phyloP scores from a whole-genome alignment of 2,888 invertebrate genomes.

The Meliscaeva auricollis region DNA sequence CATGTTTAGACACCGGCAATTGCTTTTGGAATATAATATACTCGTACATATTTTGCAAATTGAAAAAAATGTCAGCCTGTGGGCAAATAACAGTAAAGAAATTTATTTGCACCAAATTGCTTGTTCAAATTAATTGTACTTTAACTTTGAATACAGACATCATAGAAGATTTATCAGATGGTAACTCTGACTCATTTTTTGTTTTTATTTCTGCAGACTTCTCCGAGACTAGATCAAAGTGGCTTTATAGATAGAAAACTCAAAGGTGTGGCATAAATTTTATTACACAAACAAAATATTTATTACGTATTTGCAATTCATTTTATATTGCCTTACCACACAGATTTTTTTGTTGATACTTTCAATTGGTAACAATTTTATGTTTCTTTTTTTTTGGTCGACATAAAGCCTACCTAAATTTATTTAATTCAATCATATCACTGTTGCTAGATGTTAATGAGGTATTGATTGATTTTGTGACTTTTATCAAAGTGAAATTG shows the following conservation, averaged over 20 bases:
- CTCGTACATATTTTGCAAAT: background rate
- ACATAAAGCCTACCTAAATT: conserved; percentile 4
- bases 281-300: background rate
- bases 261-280: background rate
- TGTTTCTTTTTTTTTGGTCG: background rate
- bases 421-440: conserved; percentile 21
- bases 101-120: conserved; percentile 18
- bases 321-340: background rate
- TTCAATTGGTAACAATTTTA: background rate
- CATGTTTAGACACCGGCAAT: conserved; percentile 20
- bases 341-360: background rate
- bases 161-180: background rate
- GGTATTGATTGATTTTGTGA: conserved; percentile 11
- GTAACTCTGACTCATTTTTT: background rate
- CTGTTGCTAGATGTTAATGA: background rate
- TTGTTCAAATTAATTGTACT: conserved; percentile 14
- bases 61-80: conserved; percentile 6
- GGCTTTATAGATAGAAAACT: background rate
- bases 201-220: background rate
- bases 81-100: conserved; percentile 15
- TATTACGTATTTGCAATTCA: conserved; percentile 5
- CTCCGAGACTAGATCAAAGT: background rate
- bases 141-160: conserved; percentile 18
- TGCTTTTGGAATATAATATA: background rate
- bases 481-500: background rate